Conservation (phyloP, 2,113 vertebrate species). For the Pelmatolapia mariae region DNA sequence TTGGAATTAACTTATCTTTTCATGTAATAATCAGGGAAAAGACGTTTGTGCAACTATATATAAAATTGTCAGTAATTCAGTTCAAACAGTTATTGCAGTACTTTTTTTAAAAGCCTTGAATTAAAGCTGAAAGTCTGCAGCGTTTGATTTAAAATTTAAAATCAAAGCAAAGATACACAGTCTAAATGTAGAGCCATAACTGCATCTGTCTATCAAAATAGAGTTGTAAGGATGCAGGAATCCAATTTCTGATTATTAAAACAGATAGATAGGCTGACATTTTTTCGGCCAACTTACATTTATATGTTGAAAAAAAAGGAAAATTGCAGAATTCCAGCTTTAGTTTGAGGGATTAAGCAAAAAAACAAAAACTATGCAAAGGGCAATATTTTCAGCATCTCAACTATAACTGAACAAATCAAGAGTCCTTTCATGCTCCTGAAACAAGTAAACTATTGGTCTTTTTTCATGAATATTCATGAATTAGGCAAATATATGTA, state of each 20-base stretch:
- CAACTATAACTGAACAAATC: background rate
- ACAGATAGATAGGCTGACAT: background rate
- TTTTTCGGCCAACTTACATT: fast-evolving
- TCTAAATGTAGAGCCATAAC: background rate
- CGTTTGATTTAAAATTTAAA: background rate
- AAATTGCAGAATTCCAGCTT: background rate
- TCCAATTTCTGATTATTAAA: background rate
- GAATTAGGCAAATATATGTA: background rate
- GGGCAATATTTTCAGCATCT: background rate
- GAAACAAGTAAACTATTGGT: background rate
- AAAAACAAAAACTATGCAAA: background rate
- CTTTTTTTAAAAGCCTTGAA: background rate
- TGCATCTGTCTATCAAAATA: background rate
- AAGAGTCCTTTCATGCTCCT: background rate
- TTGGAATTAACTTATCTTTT: background rate
- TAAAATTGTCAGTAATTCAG: background rate
- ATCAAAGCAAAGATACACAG: background rate
- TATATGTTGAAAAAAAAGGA: background rate
- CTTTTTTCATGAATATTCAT: background rate
- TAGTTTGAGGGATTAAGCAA: background rate
- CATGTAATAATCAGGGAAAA: background rate
- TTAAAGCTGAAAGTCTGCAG: background rate
- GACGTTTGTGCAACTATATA: background rate
- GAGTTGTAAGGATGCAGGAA: fast-evolving
- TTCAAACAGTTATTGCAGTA: background rate